These are phyloP conservation scores for Ptilonorhynchus violaceus DNA, from an alignment of 2,113 vertebrate species.

Conservation along the genomic window DNA sequence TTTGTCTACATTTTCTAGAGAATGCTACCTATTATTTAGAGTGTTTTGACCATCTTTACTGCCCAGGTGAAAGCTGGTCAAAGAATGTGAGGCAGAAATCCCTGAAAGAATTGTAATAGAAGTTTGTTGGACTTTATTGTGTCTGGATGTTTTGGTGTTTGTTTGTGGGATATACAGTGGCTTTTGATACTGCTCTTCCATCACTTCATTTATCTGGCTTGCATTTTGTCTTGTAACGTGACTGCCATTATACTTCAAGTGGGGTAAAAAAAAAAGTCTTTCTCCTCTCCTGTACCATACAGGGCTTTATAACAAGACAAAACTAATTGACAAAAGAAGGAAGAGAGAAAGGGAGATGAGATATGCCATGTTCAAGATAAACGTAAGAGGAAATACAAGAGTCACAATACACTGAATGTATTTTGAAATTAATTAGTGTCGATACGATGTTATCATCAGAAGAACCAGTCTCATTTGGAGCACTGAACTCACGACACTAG, in stretches of 20 bases:
- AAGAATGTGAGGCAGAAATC: not conserved
- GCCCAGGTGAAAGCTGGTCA: not conserved
- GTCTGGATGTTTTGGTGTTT: not conserved
- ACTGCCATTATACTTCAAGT: not conserved
- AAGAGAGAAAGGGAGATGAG: not conserved
- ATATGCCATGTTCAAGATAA: not conserved
- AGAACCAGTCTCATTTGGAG: not conserved
- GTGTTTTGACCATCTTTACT: not conserved
- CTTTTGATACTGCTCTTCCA: not conserved
- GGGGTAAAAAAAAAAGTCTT: not conserved
- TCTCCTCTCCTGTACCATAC: not conserved
- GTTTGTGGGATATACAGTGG: not conserved
- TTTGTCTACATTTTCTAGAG: not conserved
- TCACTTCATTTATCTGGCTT: not conserved
- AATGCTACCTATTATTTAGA: not conserved
- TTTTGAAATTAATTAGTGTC: conserved; percentile 37
- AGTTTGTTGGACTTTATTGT: not conserved
- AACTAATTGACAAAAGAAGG: not conserved
- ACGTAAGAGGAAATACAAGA: conserved; percentile 19
- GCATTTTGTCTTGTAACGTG: not conserved
- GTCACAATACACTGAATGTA: not conserved
- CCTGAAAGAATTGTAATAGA: not conserved
- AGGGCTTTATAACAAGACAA: not conserved
- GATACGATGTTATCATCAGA: not conserved
- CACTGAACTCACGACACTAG: not conserved